These are phyloP conservation scores for Rhincodon typus DNA, from an alignment of 2,797 vertebrate genomes.

Conservation along the genomic window DNA sequence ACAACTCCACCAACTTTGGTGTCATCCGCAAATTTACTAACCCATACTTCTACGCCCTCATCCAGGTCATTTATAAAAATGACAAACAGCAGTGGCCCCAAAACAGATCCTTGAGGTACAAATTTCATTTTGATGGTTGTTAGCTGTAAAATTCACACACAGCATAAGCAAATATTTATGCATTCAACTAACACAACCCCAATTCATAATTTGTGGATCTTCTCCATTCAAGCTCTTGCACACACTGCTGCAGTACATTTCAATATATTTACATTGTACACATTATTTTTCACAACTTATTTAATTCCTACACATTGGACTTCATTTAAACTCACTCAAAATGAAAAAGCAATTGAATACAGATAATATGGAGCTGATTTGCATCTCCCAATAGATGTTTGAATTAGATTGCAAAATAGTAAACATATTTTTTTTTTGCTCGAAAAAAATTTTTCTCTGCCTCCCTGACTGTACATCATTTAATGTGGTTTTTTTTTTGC, in stretches of 20 bases:
- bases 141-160: neutral
- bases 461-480: no score
- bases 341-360: neutral
- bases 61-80: no score
- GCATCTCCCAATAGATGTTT: no score
- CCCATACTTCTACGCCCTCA: no score
- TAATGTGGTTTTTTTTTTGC: no score
- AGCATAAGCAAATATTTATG: neutral
- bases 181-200: neutral
- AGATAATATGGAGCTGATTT: neutral
- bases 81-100: no score
- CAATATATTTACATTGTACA: neutral
- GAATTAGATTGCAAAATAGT: no score
- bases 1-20: no score
- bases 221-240: neutral
- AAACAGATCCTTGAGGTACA: no score
- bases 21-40: no score
- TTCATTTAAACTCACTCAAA: neutral
- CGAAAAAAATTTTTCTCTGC: no score
- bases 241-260: neutral
- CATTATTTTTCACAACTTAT: neutral
- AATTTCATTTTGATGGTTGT: neutral
- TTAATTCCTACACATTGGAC: neutral
- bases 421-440: no score
- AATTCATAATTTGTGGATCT: neutral